Evolutionary conservation across 2,797 vertebrate genomes (phyloP).

Genomic region (Artibeus jamaicensis): DNA sequence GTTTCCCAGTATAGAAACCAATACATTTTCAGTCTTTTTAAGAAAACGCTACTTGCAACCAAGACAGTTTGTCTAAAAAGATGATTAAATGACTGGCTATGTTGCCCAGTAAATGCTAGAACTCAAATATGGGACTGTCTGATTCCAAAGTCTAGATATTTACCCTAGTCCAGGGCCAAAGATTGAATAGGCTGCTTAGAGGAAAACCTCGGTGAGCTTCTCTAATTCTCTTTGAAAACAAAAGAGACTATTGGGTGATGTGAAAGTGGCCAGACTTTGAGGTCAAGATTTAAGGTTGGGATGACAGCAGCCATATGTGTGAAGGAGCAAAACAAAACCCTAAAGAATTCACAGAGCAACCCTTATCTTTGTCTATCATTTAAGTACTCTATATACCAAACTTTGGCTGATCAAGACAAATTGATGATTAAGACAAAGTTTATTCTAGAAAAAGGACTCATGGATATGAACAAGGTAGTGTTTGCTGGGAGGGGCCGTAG

Average conservation of each 20-base stretch:
- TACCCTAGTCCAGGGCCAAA: neutral
- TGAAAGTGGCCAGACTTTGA: neutral
- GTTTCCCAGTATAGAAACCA: neutral
- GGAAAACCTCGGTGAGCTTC: neutral
- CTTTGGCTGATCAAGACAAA: neutral
- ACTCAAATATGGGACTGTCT: neutral
- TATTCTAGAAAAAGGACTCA: neutral
- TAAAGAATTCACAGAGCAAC: neutral
- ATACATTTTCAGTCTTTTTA: neutral
- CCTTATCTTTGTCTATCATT: neutral
- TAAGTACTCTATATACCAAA: neutral
- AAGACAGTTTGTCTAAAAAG: neutral
- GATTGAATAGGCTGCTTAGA: neutral
- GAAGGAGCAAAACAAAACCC: neutral
- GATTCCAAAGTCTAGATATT: neutral
- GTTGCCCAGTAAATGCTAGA: neutral
- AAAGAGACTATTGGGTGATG: neutral
- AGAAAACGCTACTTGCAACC: neutral
- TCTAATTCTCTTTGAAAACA: conserved; percentile 19
- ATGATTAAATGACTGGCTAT: neutral
- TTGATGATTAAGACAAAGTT: neutral
- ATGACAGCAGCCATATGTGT: neutral
- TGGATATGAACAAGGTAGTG: too few species aligned
- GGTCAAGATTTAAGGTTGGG: neutral
- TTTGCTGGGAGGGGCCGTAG: too few species aligned